Evolutionary conservation across 2,888 invertebrate genomes (phyloP), one percentile per base, ranked within the genome.

Genomic region (Isoperla grammatica): DNA sequence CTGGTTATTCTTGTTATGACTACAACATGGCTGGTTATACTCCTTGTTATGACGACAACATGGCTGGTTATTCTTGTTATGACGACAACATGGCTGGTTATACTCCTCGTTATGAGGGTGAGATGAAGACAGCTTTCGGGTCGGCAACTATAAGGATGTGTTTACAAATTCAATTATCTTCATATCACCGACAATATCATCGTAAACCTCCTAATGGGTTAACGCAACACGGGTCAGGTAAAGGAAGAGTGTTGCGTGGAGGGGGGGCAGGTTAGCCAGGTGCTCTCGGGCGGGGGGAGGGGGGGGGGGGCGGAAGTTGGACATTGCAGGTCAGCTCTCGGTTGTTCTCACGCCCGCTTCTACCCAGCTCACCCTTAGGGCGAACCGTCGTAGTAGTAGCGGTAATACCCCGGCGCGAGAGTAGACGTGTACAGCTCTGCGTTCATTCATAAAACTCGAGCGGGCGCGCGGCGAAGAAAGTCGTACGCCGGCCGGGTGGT

Each of bases 391-490:
- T 45, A 45, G 53, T 53, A 37, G 53, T n/a, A 37, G 5, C 8
- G 17, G 45, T 22, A 11, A 40, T 40, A 23, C 54, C 63, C 60
- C 39, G 59, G 19, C 23, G 61, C 63, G 63, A 63, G 63, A 57
- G 55, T 63, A 63, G 23, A 43, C n/a, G n/a, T n/a, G n/a, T n/a
- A n/a, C n/a, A n/a, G 29, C 29, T 4, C 29, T 8, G 29, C 29
- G 57, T 63, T 63, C 63, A 63, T 63, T 63, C 63, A 63, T 63
- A 59, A 62, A 61, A 63, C 61, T 37, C 37, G 19, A 37, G 56
- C 46, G 17, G 1, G 23, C 4, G 50, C 12, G 15, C 15, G 45
- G 15, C 13, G 23, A 15, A 35, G 39, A 39, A 37, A 40, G 42
- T 40, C 46, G 46, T 20, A 22, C 6, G 46, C 46, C 9, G 20